Evolutionary conservation across 2,113 vertebrate genomes (phyloP).

Genomic region (Zosterops lateralis): DNA sequence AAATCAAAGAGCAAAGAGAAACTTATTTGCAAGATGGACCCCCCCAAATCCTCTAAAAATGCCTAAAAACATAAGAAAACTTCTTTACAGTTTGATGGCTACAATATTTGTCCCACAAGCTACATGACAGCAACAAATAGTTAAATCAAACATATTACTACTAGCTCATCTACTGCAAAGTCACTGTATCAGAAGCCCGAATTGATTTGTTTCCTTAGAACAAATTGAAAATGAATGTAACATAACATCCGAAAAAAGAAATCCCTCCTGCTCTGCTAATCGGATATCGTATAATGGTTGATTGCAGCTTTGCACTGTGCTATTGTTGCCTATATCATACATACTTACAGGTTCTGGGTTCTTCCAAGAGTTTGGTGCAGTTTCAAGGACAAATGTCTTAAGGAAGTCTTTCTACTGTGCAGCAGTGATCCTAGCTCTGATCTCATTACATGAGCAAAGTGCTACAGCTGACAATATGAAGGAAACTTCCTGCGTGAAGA

Average conservation of each 20-base stretch:
- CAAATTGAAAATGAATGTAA: conserved; percentile 79
- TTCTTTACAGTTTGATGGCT: conserved; percentile 58
- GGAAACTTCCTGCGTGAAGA: conserved; percentile 77
- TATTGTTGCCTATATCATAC: conserved; percentile 79
- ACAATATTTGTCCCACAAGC: conserved; percentile 54
- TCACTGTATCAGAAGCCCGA: conserved; percentile 80
- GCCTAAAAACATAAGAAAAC: conserved; percentile 63
- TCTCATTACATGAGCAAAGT: conserved; percentile 79
- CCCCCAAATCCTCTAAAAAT: conserved; percentile 62
- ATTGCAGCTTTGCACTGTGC: conserved; percentile 79
- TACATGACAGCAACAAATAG: conserved; percentile 73
- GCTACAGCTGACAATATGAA: conserved; percentile 74
- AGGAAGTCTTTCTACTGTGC: conserved; percentile 85
- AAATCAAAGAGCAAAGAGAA: conserved; percentile 60
- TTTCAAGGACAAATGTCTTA: conserved; percentile 97
- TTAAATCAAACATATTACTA: conserved; percentile 79
- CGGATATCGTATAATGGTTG: conserved; percentile 74
- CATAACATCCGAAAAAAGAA: conserved; percentile 55
- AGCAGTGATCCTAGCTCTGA: conserved; percentile 82
- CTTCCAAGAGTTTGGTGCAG: conserved; percentile 98
- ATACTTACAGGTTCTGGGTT: conserved; percentile 94
- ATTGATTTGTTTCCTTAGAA: conserved; percentile 81
- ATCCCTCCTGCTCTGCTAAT: conserved; percentile 69
- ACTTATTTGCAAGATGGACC: conserved; percentile 67
- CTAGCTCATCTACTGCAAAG: conserved; percentile 80